Conservation (phyloP, 2,888 invertebrate genomes). For the Lingula anatina region DNA sequence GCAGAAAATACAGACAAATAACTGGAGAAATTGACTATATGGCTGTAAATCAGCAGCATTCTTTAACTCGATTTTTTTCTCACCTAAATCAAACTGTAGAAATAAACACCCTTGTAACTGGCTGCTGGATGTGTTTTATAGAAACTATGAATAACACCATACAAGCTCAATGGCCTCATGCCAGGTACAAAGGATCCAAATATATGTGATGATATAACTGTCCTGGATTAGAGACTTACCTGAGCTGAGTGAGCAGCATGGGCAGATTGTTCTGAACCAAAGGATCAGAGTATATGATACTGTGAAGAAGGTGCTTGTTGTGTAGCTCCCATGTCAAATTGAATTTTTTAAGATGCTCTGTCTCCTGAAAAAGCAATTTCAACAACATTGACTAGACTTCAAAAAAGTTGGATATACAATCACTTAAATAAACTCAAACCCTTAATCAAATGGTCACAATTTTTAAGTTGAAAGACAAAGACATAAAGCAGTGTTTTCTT, state of each 20-base stretch:
- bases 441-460: not conserved
- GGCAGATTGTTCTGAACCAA: constrained; percentile 59
- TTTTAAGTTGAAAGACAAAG: not conserved
- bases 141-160: too few species aligned
- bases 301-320: constrained; percentile 65
- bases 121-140: too few species aligned
- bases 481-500: not conserved
- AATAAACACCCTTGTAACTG: too few species aligned
- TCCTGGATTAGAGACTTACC: too few species aligned
- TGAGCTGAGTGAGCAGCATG: constrained; percentile 57
- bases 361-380: constrained; percentile 50
- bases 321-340: constrained; percentile 65
- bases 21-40: not conserved
- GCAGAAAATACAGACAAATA: constrained; percentile 1
- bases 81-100: not conserved
- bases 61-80: not conserved
- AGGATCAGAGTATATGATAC: constrained; percentile 57
- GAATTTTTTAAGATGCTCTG: constrained; percentile 61
- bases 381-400: not conserved
- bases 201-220: too few species aligned
- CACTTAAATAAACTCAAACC: not conserved
- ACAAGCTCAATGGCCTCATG: too few species aligned
- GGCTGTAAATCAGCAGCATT: not conserved
- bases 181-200: too few species aligned
- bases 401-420: not conserved